Conservation (phyloP, 92 coral and sea anemone genomes). For the Umimayanthus chanpuru region DNA sequence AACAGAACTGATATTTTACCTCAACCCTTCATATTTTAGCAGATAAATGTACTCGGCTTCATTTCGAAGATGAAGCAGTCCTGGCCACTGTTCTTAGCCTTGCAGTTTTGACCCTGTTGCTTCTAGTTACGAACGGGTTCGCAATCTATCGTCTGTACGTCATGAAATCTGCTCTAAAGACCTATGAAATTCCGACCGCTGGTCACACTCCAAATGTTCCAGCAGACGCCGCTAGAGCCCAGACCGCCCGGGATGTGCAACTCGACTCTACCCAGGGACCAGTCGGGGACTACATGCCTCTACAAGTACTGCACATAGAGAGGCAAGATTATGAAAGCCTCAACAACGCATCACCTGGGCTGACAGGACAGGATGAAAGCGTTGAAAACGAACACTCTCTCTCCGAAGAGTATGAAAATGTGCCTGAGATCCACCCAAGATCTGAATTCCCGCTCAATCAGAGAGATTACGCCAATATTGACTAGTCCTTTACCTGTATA, state of each 20-base stretch:
- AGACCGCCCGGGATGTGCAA: neutral
- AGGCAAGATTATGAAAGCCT: neutral
- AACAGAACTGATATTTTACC: no score
- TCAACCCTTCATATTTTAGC: neutral
- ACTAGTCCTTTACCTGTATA: neutral
- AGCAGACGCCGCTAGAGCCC: neutral
- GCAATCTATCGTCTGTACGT: neutral
- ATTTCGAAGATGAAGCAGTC: neutral
- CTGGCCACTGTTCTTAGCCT: neutral
- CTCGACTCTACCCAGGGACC: neutral
- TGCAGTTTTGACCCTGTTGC: neutral
- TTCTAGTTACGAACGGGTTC: neutral
- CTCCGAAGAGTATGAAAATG: neutral
- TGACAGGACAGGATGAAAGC: neutral
- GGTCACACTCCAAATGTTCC: neutral
- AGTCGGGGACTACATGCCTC: neutral
- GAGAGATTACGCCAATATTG: neutral
- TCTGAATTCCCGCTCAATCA: neutral
- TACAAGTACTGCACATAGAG: neutral
- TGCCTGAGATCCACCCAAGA: neutral
- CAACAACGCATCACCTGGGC: neutral
- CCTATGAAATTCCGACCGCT: neutral
- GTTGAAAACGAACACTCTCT: neutral
- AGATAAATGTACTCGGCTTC: neutral
- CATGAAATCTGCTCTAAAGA: neutral